These are phyloP conservation scores for Aphaenogaster ashmeadi DNA, from an alignment of 1,140 invertebrate genomes.

Conservation along the genomic window DNA sequence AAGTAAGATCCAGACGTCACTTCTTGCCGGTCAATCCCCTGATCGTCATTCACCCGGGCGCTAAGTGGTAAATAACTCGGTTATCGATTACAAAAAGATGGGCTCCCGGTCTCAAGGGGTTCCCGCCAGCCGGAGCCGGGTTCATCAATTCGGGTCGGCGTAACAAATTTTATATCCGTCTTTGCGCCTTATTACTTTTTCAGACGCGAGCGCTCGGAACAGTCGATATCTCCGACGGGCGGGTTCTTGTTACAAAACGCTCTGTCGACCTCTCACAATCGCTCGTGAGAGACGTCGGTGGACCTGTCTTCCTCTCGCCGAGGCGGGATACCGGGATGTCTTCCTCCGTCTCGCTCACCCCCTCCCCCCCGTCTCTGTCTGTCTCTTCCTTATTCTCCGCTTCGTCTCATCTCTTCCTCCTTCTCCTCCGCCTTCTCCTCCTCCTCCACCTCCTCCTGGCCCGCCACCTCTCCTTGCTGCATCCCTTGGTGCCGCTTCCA, in stretches of 20 bases:
- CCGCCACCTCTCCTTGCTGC: conserved; percentile 26
- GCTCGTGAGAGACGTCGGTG: conserved; percentile 75
- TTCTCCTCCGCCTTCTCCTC: neutral
- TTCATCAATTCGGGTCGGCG: conserved; percentile 65
- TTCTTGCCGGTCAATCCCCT: conserved; percentile 16
- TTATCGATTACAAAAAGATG: conserved; percentile 54
- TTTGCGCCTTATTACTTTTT: conserved; percentile 82
- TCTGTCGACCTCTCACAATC: conserved; percentile 77
- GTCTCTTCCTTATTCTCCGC: conserved; percentile 75
- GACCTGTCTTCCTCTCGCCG: conserved; percentile 65
- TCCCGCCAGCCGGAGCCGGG: neutral
- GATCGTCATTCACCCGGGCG: conserved; percentile 11
- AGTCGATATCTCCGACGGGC: conserved; percentile 79
- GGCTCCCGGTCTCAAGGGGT: neutral
- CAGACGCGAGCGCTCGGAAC: conserved; percentile 68
- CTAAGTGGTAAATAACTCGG: conserved; percentile 57
- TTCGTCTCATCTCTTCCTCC: conserved; percentile 62
- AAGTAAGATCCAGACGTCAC: neutral
- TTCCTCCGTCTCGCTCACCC: conserved; percentile 14
- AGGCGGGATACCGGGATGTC: conserved; percentile 48
- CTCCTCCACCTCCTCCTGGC: neutral
- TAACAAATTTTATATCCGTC: conserved; percentile 72
- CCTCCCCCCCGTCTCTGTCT: conserved; percentile 34
- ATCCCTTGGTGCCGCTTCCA: conserved; percentile 45
- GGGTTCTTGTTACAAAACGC: conserved; percentile 81